These are phyloP conservation scores for Diplodus puntazzo DNA, from an alignment of 2,797 vertebrate genomes.

Conservation along the genomic window DNA sequence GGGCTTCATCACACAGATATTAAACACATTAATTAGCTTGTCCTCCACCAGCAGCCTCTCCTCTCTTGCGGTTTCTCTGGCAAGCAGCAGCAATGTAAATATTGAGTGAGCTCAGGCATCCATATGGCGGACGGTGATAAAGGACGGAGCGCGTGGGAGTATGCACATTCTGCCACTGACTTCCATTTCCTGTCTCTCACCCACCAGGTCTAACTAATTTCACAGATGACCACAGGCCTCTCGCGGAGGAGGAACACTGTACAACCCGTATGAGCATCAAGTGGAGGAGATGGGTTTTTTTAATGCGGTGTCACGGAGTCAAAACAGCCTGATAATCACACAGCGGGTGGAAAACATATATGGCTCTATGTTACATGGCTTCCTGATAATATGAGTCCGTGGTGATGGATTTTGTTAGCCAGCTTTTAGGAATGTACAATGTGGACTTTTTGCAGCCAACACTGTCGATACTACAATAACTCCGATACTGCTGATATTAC, in stretches of 20 bases:
- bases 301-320: conserved; percentile 24
- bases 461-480: too few relatives aligned
- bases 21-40: conserved; percentile 57
- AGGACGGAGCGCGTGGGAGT: conserved; percentile 78
- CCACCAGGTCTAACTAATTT: conserved; percentile 81
- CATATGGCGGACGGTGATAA: conserved; percentile 78
- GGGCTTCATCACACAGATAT: conserved; percentile 45
- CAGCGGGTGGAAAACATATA: neutral
- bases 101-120: conserved; percentile 73
- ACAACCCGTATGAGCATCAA: conserved; percentile 38
- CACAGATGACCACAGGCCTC: conserved; percentile 77
- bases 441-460: too few relatives aligned
- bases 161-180: conserved; percentile 75
- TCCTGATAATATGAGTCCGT: neutral
- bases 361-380: neutral
- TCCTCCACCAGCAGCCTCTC: conserved; percentile 38
- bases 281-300: conserved; percentile 30
- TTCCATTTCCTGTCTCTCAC: conserved; percentile 84
- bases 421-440: neutral
- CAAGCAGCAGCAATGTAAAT: conserved; percentile 66
- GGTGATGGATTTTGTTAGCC: neutral
- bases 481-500: too few relatives aligned
- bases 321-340: conserved; percentile 13
- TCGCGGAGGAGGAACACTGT: conserved; percentile 35
- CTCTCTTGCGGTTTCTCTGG: conserved; percentile 43